phyloP scores from a whole-genome alignment of 1,140 invertebrate genomes.

The Phenacoccus solenopsis region DNA sequence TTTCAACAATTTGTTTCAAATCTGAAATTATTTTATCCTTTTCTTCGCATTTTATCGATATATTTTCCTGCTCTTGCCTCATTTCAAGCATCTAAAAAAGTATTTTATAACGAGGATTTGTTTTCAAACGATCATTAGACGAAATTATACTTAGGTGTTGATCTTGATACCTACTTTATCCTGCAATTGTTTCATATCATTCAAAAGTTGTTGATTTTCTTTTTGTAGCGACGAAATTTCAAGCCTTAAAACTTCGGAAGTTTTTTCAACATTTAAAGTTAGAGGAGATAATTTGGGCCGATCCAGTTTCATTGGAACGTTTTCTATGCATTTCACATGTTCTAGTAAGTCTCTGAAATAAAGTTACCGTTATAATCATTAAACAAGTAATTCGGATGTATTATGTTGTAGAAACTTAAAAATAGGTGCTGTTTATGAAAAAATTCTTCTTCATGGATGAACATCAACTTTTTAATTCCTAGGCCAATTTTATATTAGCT shows the following conservation, averaged over 20 bases:
- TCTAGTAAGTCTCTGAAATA: neutral
- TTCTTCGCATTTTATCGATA: neutral
- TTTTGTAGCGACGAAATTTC: neutral
- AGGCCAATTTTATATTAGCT: too few species aligned
- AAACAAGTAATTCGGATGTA: too few species aligned
- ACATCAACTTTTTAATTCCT: too few species aligned
- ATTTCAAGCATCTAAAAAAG: conserved; percentile 5
- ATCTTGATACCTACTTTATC: neutral
- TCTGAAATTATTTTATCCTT: neutral
- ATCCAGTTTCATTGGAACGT: neutral
- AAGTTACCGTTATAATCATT: too few species aligned
- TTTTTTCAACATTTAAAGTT: neutral
- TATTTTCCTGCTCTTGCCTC: neutral
- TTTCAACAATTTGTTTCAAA: neutral
- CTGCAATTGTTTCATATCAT: neutral
- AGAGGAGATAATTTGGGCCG: neutral
- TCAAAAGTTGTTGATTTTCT: neutral
- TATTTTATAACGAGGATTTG: too few species aligned
- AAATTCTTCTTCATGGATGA: too few species aligned
- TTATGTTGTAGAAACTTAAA: too few species aligned
- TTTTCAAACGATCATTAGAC: too few species aligned
- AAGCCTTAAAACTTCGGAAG: neutral
- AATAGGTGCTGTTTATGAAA: too few species aligned
- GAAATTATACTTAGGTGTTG: too few species aligned
- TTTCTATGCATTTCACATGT: neutral